These are phyloP conservation scores for Drosophila burlai DNA, from an alignment of 1,140 invertebrate species.

Conservation along the genomic window DNA sequence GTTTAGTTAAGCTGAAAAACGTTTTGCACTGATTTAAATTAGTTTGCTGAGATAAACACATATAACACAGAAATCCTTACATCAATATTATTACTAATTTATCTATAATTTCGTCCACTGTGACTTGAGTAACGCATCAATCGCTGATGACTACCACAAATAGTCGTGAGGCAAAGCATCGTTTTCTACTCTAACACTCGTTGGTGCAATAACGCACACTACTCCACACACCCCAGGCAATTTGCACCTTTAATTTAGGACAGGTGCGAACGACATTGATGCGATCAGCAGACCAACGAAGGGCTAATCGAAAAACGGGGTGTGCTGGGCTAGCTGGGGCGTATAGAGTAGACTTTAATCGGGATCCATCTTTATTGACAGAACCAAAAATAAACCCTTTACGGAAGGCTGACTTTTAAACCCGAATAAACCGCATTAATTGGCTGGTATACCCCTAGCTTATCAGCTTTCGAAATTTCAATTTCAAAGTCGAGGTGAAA, in stretches of 20 bases:
- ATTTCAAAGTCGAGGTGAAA: slow-evolving; percentile 74
- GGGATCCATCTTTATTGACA: slow-evolving; percentile 9
- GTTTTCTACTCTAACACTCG: not conserved
- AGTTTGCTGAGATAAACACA: not conserved
- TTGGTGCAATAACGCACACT: slow-evolving; percentile 11
- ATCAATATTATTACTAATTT: not conserved
- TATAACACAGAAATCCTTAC: not conserved
- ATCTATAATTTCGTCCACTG: not conserved
- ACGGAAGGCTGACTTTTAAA: not conserved
- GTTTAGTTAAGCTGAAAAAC: not conserved
- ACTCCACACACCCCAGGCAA: slow-evolving; percentile 14
- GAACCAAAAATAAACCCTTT: not conserved
- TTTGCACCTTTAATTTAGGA: slow-evolving; percentile 57
- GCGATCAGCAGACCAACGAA: slow-evolving; percentile 30
- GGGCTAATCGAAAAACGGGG: slow-evolving; percentile 18
- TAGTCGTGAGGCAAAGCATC: slow-evolving; percentile 29
- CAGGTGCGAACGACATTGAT: slow-evolving; percentile 31
- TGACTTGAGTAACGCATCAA: slow-evolving; percentile 8
- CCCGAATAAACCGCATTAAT: slow-evolving; percentile 7
- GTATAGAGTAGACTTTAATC: not conserved
- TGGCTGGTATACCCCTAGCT: slow-evolving; percentile 17
- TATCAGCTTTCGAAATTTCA: slow-evolving; percentile 59
- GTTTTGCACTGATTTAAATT: not conserved
- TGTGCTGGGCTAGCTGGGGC: not conserved
- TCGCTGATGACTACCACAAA: slow-evolving; percentile 32